phyloP scores from a whole-genome alignment of 2,797 vertebrate species.

The Hydrocynus forskahlii region DNA sequence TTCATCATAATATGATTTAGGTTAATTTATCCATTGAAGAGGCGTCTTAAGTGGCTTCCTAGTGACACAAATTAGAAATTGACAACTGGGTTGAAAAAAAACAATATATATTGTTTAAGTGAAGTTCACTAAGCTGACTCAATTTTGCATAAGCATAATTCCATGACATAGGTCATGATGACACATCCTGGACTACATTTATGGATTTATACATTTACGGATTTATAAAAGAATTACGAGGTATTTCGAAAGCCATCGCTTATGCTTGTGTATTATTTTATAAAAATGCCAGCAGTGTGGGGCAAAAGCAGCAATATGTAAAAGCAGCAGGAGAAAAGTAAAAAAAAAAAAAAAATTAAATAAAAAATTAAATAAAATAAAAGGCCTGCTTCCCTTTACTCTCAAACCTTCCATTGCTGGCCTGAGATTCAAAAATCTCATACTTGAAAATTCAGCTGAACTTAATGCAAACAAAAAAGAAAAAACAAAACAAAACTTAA shows the following conservation, averaged over 20 bases:
- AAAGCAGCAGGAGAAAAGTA: constrained; percentile 20
- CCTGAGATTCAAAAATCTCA: background rate
- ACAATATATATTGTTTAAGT: background rate
- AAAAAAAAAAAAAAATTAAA: background rate
- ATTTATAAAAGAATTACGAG: constrained; percentile 13
- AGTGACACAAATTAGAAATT: background rate
- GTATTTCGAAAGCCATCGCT: constrained; percentile 12
- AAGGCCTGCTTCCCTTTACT: constrained; percentile 37
- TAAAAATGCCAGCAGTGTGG: background rate
- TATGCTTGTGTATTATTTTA: background rate
- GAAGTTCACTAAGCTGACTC: background rate
- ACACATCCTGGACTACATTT: background rate
- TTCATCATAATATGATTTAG: background rate
- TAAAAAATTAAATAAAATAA: too few relatives aligned
- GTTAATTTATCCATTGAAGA: background rate
- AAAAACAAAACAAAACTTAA: too few relatives aligned
- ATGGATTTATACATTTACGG: background rate
- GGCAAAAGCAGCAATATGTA: background rate
- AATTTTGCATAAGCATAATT: background rate
- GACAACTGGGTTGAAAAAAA: background rate
- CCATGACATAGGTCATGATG: background rate
- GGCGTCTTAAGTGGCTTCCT: background rate
- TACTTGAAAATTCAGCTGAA: background rate
- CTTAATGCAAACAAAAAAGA: constrained; percentile 1
- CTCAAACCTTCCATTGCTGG: background rate